Base-by-base conservation (phyloP, 2,113 vertebrate genomes). In the Xiphophorus couchianus region DNA sequence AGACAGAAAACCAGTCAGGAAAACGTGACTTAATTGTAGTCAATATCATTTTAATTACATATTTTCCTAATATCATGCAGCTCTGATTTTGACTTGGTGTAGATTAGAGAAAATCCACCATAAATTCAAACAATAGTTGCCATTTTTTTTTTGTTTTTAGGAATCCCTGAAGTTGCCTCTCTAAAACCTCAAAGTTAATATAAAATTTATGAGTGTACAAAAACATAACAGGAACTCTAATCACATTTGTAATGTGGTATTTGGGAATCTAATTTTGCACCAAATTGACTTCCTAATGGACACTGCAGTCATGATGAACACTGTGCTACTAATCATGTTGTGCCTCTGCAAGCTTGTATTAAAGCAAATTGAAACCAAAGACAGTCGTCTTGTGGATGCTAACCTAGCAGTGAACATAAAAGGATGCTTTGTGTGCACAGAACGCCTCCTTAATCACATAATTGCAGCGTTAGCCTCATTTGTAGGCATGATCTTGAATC, bases 341-440 rank as follows among this genome's bases (percentile, higher is more conserved):
- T 44, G 29, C 19, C 42, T 51, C 11, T 62, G 54, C 35, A 66
- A 33, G 29, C 51, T 66, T 35, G 9, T 35, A 44, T 31, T 42
- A 78, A 60, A 60, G 29, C 44, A 33, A 62, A 30, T 8, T 44
- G 37, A 67, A 67, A 67, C 6, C 65, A 67, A 67, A 67, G 37
- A 42, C 35, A 22, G 51, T 58, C 65, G 28, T n/a, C 31, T 22
- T 35, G 15, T 65, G 19, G 30, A 67, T 28, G 17, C 63, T 54
- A 25, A 42, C 64, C 15, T n/a, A 63, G 33, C 44, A 65, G 64
- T 13, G 17, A 51, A 54, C 27, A 54, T 10, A 5, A 71, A 19
- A 2, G 39, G 63, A 28, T 60, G 5, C 37, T 44, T 29, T 62
- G 22, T 65, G 22, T 13, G 11, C 44, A 65, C 13, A 27, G 63